Base-by-base conservation (phyloP, 2,888 invertebrate genomes). In the Drosophila testacea region DNA sequence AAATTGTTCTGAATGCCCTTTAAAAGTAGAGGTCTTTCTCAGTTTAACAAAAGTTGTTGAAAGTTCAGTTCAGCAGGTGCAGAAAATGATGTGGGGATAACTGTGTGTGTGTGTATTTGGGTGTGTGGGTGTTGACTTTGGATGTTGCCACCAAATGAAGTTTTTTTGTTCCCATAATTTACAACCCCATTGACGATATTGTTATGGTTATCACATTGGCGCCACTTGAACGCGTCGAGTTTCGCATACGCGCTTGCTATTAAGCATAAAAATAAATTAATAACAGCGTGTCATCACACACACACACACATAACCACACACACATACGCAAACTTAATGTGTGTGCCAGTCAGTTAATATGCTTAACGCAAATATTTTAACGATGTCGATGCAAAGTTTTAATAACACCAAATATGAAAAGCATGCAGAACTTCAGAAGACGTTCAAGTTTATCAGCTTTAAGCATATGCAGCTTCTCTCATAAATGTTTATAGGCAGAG, bases 241-340 rank as follows among this genome's bases (percentile, higher is more conserved):
- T 11, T n/a, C 4, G 46, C 55, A n/a, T 36, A 64, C 16, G 48
- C 65, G 68, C 61, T 61, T 69, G 77, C 81, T 88, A 82, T 85
- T 85, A 82, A 88, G 69, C 85, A 83, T 88, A 83, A 85, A 88
- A 79, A 82, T 85, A 85, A 83, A 88, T 88, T 79, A 83, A 83
- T 79, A 83, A 82, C 54, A 64, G 63, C 60, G 51, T 69, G 72
- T 67, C 79, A 66, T 57, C 54, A 59, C 46, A 30, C 48, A 42
- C 38, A 34, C 4, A 48, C 28, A 34, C 42, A 39, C n/a, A n/a
- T n/a, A n/a, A n/a, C n/a, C n/a, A n/a, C 30, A 30, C 30, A 47
- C 50, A 42, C 51, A 39, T 34, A 22, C 54, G n/a, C 42, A 42
- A 42, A 39, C 9, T 41, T 30, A 32, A 32, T 54, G 42, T 66